Percentiles rank a stretch among this genome's conserved stretches.
phyloP scores from a whole-genome alignment of 1,140 invertebrate genomes.

The Campoletis sonorensis region DNA sequence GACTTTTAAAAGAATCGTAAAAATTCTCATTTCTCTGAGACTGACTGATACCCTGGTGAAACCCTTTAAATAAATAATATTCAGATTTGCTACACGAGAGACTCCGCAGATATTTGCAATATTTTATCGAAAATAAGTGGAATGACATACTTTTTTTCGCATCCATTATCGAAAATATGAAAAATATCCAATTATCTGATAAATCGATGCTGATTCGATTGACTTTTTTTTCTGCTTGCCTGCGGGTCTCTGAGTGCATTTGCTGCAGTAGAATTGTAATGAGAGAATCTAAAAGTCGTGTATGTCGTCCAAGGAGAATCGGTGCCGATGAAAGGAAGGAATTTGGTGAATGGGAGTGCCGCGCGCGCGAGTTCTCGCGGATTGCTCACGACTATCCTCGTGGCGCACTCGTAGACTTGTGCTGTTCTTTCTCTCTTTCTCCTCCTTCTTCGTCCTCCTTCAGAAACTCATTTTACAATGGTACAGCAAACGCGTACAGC shows the following conservation, averaged over 20 bases:
- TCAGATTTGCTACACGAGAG: background rate
- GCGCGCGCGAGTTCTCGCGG: constrained; percentile 50
- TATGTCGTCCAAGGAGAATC: constrained; percentile 53
- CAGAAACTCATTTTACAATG: constrained; percentile 25
- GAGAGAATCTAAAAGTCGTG: constrained; percentile 56
- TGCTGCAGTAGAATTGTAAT: constrained; percentile 39
- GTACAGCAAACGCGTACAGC: constrained; percentile 20
- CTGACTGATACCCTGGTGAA: too few species aligned
- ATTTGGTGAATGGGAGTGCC: constrained; percentile 72
- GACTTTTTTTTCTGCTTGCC: background rate
- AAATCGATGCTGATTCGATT: constrained; percentile 10
- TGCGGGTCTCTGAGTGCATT: background rate
- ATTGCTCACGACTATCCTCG: constrained; percentile 37
- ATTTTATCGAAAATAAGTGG: background rate
- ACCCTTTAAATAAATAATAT: too few species aligned
- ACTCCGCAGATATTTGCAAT: background rate
- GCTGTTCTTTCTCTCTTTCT: background rate
- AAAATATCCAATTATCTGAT: background rate
- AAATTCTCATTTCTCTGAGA: too few species aligned
- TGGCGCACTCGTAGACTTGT: background rate
- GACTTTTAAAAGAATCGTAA: too few species aligned
- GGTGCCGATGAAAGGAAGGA: constrained; percentile 70
- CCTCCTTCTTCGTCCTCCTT: background rate
- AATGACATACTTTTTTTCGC: background rate
- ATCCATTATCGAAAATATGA: background rate